Evolutionary conservation across 2,113 vertebrate genomes (phyloP).

Genomic region (Nothoprocta perdicaria): DNA sequence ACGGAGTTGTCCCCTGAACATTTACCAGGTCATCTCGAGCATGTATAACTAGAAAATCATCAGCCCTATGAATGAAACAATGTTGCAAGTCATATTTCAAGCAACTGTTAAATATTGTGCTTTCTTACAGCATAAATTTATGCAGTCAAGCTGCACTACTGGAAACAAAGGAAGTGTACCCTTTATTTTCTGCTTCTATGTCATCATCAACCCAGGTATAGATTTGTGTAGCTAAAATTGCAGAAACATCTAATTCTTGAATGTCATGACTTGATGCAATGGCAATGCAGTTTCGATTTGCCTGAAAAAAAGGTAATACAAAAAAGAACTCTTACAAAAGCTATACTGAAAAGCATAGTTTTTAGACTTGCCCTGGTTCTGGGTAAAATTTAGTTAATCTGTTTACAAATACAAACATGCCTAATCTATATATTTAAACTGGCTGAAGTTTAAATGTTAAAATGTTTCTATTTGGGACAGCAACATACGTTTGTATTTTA

Average conservation of each 20-base stretch:
- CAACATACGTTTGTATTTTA: neutral
- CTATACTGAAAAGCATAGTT: neutral
- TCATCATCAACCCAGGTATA: constrained; percentile 98
- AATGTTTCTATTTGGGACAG: neutral
- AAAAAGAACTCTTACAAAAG: neutral
- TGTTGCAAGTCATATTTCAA: neutral
- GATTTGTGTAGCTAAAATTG: constrained; percentile 94
- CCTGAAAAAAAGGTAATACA: constrained; percentile 78
- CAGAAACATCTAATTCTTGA: constrained; percentile 97
- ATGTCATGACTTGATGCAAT: constrained; percentile 97
- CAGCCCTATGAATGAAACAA: constrained; percentile 76
- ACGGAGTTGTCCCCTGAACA: constrained; percentile 93
- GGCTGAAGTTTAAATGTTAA: neutral
- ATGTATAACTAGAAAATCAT: constrained; percentile 95
- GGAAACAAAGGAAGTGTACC: constrained; percentile 74
- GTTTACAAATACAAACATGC: neutral
- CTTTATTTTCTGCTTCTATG: constrained; percentile 87
- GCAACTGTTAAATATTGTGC: neutral
- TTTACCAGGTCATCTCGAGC: constrained; percentile 87
- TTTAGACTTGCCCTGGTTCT: neutral
- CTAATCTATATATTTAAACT: neutral
- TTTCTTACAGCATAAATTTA: neutral
- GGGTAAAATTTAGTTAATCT: neutral
- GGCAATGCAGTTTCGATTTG: constrained; percentile 97
- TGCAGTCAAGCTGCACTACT: neutral